phyloP scores from a whole-genome alignment of 2,113 vertebrate species.

The Bettongia penicillata region DNA sequence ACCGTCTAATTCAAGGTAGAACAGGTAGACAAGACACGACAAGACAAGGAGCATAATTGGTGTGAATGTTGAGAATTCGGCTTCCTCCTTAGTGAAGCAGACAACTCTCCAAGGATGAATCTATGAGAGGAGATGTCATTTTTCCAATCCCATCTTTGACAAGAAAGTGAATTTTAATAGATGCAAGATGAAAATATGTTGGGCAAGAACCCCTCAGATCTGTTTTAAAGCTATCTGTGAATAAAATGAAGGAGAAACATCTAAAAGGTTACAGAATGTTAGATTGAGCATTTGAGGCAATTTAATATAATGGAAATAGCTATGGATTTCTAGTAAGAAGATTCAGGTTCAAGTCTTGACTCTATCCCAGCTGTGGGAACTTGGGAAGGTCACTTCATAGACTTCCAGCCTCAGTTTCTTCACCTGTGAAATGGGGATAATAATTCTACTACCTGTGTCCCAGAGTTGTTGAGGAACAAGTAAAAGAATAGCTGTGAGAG shows the following conservation, averaged over 20 bases:
- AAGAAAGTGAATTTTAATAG: conserved; percentile 31
- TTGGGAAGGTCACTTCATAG: not conserved
- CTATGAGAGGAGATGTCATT: conserved; percentile 33
- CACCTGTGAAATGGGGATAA: not conserved
- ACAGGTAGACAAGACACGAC: not conserved
- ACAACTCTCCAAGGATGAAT: conserved; percentile 50
- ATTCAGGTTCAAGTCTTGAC: not conserved
- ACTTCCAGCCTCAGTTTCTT: not conserved
- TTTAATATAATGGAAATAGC: not conserved
- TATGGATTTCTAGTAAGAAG: not conserved
- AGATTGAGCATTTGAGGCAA: conserved; percentile 25
- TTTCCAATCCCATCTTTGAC: conserved; percentile 41
- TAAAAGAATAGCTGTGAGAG: not conserved
- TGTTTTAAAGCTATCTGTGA: conserved; percentile 49
- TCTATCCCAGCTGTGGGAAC: not conserved
- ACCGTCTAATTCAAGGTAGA: conserved; percentile 1
- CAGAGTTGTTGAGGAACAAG: not conserved
- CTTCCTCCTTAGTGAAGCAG: conserved; percentile 61
- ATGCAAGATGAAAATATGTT: conserved; percentile 26
- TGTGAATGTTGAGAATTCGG: conserved; percentile 51
- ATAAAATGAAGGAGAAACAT: conserved; percentile 46
- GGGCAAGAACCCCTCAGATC: conserved; percentile 36
- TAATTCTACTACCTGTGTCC: not conserved
- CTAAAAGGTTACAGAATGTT: conserved; percentile 40
- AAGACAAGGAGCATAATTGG: not conserved